Percentiles rank a stretch among this genome's conserved stretches.
These are phyloP conservation scores for Venustoraphidia nigricollis DNA, from an alignment of 2,888 invertebrate genomes.

Conservation along the genomic window DNA sequence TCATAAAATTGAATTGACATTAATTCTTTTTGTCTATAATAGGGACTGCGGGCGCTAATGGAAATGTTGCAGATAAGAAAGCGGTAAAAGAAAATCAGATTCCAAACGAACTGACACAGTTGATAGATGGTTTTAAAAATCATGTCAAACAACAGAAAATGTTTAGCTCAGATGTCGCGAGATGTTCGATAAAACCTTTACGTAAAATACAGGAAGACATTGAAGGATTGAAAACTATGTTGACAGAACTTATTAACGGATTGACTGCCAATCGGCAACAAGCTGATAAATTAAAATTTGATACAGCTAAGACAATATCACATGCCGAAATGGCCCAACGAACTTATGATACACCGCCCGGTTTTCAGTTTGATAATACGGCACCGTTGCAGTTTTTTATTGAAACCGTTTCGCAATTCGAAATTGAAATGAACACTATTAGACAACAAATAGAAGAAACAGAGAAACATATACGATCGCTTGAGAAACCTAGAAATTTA, in stretches of 20 bases:
- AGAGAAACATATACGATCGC: constrained; percentile 52
- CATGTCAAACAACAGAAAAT: constrained; percentile 77
- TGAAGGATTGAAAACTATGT: constrained; percentile 37
- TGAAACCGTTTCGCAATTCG: constrained; percentile 51
- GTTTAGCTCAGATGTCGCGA: constrained; percentile 65
- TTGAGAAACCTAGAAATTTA: constrained; percentile 44
- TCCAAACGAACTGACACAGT: constrained; percentile 61
- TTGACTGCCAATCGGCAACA: constrained; percentile 41
- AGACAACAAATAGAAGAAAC: constrained; percentile 56
- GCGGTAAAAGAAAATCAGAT: constrained; percentile 47
- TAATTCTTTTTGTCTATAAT: no score
- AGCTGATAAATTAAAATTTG: constrained; percentile 49
- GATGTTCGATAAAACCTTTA: constrained; percentile 45
- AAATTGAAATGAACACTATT: constrained; percentile 49
- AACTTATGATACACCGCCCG: constrained; percentile 60
- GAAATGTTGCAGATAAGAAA: constrained; percentile 24
- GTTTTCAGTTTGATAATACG: constrained; percentile 59
- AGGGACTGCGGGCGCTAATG: constrained; percentile 4
- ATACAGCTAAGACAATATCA: constrained; percentile 56
- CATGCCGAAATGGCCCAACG: constrained; percentile 64
- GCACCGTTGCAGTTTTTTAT: constrained; percentile 57
- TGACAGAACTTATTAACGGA: constrained; percentile 44
- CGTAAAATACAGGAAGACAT: constrained; percentile 46
- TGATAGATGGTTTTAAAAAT: constrained; percentile 66
- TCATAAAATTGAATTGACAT: no score